These are phyloP conservation scores for Murina feae DNA, from an alignment of 2,113 vertebrate genomes.

Conservation along the genomic window DNA sequence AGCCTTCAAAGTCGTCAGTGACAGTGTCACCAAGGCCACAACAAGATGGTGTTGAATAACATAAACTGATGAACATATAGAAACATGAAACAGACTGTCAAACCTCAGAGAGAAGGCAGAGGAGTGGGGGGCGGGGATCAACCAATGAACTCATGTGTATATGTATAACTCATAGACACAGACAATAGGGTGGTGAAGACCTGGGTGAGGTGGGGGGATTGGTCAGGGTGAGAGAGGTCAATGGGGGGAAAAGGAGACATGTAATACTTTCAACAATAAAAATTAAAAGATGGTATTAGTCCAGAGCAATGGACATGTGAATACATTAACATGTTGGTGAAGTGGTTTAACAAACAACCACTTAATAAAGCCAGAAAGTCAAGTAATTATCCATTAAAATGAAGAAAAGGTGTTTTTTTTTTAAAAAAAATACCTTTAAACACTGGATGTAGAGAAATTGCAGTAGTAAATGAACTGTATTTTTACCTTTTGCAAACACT, in stretches of 20 bases:
- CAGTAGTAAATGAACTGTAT: not conserved
- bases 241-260: too few species aligned
- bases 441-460: not conserved
- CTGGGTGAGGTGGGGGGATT: too few species aligned
- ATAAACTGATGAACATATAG: too few species aligned
- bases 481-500: constrained; percentile 30
- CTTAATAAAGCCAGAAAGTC: not conserved
- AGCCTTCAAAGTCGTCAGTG: not conserved
- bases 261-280: too few species aligned
- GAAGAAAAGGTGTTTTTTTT: not conserved
- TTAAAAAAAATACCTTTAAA: constrained; percentile 17
- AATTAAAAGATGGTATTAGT: not conserved
- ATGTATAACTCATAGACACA: too few species aligned
- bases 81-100: too few species aligned
- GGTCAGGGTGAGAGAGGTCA: too few species aligned
- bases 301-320: not conserved
- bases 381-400: not conserved
- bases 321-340: not conserved
- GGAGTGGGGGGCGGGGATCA: too few species aligned
- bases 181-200: too few species aligned
- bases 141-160: too few species aligned
- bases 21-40: not conserved
- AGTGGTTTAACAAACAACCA: not conserved
- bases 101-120: too few species aligned
- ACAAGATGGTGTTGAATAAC: not conserved